phyloP scores from a whole-genome alignment of 2,888 invertebrate genomes.

The Conops quadrifasciatus region DNA sequence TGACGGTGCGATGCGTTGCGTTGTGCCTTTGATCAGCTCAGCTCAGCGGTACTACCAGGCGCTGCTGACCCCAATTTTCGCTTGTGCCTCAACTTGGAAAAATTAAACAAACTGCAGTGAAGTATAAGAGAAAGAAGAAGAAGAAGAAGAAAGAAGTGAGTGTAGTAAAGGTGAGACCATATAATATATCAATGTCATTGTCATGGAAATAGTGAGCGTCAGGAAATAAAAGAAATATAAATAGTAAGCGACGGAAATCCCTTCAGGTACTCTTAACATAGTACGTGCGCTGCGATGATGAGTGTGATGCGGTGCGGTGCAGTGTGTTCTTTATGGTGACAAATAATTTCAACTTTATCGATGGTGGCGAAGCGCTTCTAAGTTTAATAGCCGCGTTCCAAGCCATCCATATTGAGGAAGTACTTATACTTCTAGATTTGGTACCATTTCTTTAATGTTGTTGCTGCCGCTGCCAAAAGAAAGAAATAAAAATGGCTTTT shows the following conservation, averaged over 20 bases:
- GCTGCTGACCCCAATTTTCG: slow-evolving; percentile 20
- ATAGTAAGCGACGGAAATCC: not conserved
- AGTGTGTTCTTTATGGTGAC: not conserved
- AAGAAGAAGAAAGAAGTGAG: not conserved
- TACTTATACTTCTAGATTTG: too few relatives aligned
- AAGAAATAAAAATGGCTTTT: too few relatives aligned
- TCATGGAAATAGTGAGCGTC: slow-evolving; percentile 9
- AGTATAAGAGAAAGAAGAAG: not conserved
- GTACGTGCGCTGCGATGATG: too few relatives aligned
- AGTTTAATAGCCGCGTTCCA: not conserved
- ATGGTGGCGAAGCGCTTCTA: not conserved
- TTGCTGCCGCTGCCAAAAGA: too few relatives aligned
- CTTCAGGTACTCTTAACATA: not conserved
- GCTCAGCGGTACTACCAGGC: not conserved
- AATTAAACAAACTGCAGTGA: slow-evolving; percentile 12
- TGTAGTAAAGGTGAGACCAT: not conserved
- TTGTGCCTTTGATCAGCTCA: not conserved
- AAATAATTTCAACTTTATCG: slow-evolving; percentile 21
- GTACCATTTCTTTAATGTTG: too few relatives aligned
- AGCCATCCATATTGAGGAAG: too few relatives aligned
- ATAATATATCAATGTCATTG: slow-evolving; percentile 21
- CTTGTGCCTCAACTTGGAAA: not conserved
- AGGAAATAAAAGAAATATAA: slow-evolving; percentile 1
- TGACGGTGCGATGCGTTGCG: not conserved
- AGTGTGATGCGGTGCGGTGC: too few relatives aligned